phyloP scores from a whole-genome alignment of 2,888 invertebrate genomes.

The Drosophila lacicola region DNA sequence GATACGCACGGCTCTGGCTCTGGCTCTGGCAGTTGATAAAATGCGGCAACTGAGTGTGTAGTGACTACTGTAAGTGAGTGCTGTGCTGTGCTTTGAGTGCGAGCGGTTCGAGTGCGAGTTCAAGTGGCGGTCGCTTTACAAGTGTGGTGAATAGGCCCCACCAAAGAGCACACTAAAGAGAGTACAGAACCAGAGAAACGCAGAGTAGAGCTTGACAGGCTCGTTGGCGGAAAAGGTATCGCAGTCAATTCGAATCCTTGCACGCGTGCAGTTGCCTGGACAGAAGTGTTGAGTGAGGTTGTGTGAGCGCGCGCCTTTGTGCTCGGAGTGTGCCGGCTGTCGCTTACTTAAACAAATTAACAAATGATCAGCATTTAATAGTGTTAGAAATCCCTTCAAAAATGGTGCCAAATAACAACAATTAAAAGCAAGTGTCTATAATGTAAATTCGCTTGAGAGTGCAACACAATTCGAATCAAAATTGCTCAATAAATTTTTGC shows the following conservation, averaged over 20 bases:
- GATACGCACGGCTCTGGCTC: conserved; percentile 81
- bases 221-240: conserved; percentile 27
- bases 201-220: conserved; percentile 43
- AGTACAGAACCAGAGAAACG: conserved; percentile 32
- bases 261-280: conserved; percentile 68
- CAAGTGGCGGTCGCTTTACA: conserved; percentile 35
- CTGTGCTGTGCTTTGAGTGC: conserved; percentile 44
- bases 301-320: conserved; percentile 28
- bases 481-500: conserved; percentile 41
- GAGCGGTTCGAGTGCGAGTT: conserved; percentile 51
- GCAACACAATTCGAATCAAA: conserved; percentile 35
- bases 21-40: conserved; percentile 67
- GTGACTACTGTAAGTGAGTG: conserved; percentile 49
- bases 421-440: conserved; percentile 26
- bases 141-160: conserved; percentile 66
- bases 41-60: conserved; percentile 48
- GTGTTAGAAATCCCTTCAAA: conserved; percentile 21
- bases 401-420: conserved; percentile 60
- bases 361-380: conserved; percentile 20
- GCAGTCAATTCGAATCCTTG: conserved; percentile 69
- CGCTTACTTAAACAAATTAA: conserved; percentile 35
- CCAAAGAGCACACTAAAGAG: conserved; percentile 39
- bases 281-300: conserved; percentile 48
- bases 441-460: conserved; percentile 43
- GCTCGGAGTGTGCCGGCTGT: conserved; percentile 50